Base-by-base conservation (phyloP, 1,140 invertebrate species). In the Penaeus japonicus region DNA sequence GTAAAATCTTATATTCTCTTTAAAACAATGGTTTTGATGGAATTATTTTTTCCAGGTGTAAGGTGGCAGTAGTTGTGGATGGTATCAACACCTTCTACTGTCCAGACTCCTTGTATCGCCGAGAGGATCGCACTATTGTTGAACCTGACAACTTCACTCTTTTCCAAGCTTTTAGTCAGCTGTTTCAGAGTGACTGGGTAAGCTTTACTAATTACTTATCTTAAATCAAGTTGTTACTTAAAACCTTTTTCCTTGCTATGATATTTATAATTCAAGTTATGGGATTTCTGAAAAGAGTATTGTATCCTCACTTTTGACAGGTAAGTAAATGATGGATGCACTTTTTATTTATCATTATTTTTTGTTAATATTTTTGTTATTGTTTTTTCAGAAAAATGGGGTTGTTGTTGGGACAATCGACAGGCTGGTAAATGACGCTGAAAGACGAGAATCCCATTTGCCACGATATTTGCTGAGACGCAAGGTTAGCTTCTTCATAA, bases 81-180 rank as follows among this genome's bases (percentile, higher is more conserved):
- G 86, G 86, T 32, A 88, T 88, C 80, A 88, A 88, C 79, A 83
- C 86, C 1, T 88, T 88, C 30, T 88, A 77, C 70, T 83, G 80
- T 27, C 24, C 62, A 24, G 15, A n/a, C 2, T 78, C 86, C 18
- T 81, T 79, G 7, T 80, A 62, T 27, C 80, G 81, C 3, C 27
- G 35, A 22, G 86, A 83, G 65, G 86, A 88, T 39, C 39, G 39
- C 18, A 59, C 30, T 4, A 10, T 54, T 32, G 32, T 88, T 53
- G 59, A 73, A 1, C 80, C 86, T 10, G 18, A 88, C 47, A 75
- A 78, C 18, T 84, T 88, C 80, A 88, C 79, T 1, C 53, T 88
- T 54, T 78, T 20, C 65, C 65, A 82, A 15, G 80, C 86, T 32
- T 88, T 88, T 35, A 77, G n/a, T 53, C 80, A 83, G 17, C 27